Base-by-base conservation (phyloP, 2,113 vertebrate species). In the Dasyprocta punctata region DNA sequence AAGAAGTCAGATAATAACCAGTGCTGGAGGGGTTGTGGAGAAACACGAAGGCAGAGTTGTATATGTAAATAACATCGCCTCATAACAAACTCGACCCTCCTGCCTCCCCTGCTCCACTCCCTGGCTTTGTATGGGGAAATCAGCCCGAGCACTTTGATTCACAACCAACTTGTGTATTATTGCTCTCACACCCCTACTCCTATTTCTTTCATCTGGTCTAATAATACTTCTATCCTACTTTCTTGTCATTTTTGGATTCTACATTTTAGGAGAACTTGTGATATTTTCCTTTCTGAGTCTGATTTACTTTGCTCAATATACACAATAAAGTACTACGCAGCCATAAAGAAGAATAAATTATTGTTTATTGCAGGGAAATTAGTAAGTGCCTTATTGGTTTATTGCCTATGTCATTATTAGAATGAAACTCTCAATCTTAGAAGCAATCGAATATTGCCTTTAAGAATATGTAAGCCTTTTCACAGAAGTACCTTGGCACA, bases 401-500 rank as follows among this genome's bases (percentile, higher is more conserved):
- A 65, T 67, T 67, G 77, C 1, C 9, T 44, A 86, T n/a, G 26
- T 93, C 14, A 61, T 52, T 58, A 81, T 36, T 84, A 44, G 28
- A 89, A 89, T 89, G 63, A 92, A 94, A 75, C 75, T 71, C 20
- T 90, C 30, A 75, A 5, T 63, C 89, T 80, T 89, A 54, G 8
- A 11, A 95, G 92, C 44, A 84, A 58, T 30, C 65, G 2, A 81
- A 30, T 84, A 61, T 67, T 86, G 58, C n/a, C 80, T 38, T 60
- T 56, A 61, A 77, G n/a, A 82, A 61, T 75, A 17, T 44, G 1
- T 65, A 84, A 65, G 16, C 58, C 12, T n/a, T 82, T 82, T 10
- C 22, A 28, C 3, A n/a, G 20, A 88, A 83, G 49, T 89, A 16
- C 28, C 89, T 78, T 77, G 33, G 38, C 80, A 71, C 9, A 81